phyloP scores from a whole-genome alignment of 2,113 vertebrate genomes.

The Chionodraco myersi region DNA sequence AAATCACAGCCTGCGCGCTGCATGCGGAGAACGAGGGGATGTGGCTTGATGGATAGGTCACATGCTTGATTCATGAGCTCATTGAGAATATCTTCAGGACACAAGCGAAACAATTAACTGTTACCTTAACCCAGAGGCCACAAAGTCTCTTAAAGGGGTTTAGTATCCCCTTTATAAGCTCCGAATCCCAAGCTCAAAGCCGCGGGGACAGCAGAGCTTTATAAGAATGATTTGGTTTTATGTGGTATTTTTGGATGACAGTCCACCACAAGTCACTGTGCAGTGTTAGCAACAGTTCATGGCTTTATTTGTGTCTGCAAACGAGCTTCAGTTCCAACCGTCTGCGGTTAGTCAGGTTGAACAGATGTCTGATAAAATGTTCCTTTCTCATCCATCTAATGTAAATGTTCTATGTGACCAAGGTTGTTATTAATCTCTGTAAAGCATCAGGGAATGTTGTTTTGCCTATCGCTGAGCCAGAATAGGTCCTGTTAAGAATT shows the following conservation, averaged over 20 bases:
- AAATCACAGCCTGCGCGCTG: constrained; percentile 76
- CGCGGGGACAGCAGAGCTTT: constrained; percentile 72
- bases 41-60: constrained; percentile 75
- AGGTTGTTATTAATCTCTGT: constrained; percentile 65
- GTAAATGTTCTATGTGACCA: constrained; percentile 59
- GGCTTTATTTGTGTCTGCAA: constrained; percentile 66
- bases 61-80: constrained; percentile 81
- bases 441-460: constrained; percentile 57
- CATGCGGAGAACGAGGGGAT: constrained; percentile 59
- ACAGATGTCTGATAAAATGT: constrained; percentile 75
- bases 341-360: constrained; percentile 60
- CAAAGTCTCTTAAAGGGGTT: constrained; percentile 76
- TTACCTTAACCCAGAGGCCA: constrained; percentile 76
- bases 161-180: constrained; percentile 77
- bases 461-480: constrained; percentile 45
- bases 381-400: constrained; percentile 61
- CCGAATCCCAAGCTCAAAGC: constrained; percentile 66
- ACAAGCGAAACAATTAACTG: constrained; percentile 81
- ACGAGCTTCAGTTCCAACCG: constrained; percentile 42
- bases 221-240: constrained; percentile 81
- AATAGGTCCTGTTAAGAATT: constrained; percentile 28
- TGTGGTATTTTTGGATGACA: constrained; percentile 81
- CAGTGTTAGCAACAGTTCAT: constrained; percentile 78
- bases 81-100: constrained; percentile 65
- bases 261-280: constrained; percentile 70